Evolutionary conservation across 2,888 invertebrate species (phyloP).

Genomic region (Drosophila tripunctata): DNA sequence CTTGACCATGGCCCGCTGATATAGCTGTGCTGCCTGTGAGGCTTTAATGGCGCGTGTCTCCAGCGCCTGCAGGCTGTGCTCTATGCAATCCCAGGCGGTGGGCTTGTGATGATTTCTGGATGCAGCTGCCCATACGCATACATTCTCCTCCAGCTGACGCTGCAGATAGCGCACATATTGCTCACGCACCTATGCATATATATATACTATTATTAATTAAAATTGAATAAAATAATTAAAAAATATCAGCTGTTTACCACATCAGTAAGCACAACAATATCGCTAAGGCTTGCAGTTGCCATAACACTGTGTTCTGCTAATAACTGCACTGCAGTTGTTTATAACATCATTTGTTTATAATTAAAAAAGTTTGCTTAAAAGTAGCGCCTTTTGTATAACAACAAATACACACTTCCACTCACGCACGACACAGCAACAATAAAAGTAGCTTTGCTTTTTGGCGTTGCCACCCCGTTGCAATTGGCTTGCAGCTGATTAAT

Average conservation of each 20-base stretch:
- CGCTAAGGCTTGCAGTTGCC: constrained; percentile 31
- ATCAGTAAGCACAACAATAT: constrained; percentile 62
- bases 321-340: neutral
- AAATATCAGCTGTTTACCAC: constrained; percentile 44
- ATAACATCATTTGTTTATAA: constrained; percentile 18
- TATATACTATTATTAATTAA: neutral
- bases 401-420: too few relatives aligned
- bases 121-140: constrained; percentile 57
- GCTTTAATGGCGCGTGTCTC: constrained; percentile 78
- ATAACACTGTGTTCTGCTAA: constrained; percentile 38
- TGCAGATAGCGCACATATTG: constrained; percentile 79
- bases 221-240: neutral
- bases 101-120: constrained; percentile 68
- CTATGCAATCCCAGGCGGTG: constrained; percentile 61
- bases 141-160: constrained; percentile 75
- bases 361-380: constrained; percentile 40
- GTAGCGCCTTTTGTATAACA: constrained; percentile 40
- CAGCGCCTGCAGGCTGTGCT: constrained; percentile 63
- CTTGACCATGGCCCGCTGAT: constrained; percentile 81
- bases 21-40: constrained; percentile 78
- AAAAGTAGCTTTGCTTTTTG: neutral
- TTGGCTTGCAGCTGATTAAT: constrained; percentile 29
- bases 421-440: neutral
- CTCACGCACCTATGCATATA: constrained; percentile 76
- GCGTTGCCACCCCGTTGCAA: constrained; percentile 37